phyloP scores from a whole-genome alignment of 1,140 invertebrate species.

The Goniozus legneri region DNA sequence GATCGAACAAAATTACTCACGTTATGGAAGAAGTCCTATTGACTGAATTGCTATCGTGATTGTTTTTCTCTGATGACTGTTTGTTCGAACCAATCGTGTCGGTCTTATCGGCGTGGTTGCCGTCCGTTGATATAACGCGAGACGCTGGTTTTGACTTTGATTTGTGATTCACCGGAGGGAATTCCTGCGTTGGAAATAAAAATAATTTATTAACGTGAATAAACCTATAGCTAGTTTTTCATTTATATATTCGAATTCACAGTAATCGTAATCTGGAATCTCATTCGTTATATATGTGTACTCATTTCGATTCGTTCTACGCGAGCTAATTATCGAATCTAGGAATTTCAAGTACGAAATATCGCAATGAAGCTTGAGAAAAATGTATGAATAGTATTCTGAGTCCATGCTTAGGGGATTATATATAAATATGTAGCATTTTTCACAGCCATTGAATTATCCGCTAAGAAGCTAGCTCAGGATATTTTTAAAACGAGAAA shows the following conservation, averaged over 20 bases:
- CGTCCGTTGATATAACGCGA: conserved; percentile 49
- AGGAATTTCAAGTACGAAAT: no score
- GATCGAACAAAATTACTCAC: conserved; percentile 29
- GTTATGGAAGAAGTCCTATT: conserved; percentile 50
- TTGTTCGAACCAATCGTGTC: conserved; percentile 46
- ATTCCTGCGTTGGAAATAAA: conserved; percentile 47
- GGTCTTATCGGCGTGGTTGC: conserved; percentile 42
- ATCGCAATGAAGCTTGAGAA: no score
- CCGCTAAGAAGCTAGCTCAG: no score
- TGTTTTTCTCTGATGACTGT: conserved; percentile 46
- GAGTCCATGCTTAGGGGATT: no score
- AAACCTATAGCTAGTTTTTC: not conserved
- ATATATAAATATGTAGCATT: no score
- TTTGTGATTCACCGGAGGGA: conserved; percentile 59
- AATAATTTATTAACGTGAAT: not conserved
- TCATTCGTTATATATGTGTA: no score
- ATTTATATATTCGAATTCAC: conserved; percentile 1
- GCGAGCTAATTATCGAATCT: no score
- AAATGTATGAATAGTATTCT: no score
- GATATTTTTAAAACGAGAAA: no score
- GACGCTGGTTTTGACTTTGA: conserved; percentile 46
- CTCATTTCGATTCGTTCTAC: no score
- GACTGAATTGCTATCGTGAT: conserved; percentile 49
- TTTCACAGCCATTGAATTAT: no score
- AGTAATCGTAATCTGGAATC: no score